A percentile compares a stretch with the other conserved stretches of the same genome.
Conservation (phyloP, 2,797 vertebrate species). For the Macrochelys suwanniensis region DNA sequence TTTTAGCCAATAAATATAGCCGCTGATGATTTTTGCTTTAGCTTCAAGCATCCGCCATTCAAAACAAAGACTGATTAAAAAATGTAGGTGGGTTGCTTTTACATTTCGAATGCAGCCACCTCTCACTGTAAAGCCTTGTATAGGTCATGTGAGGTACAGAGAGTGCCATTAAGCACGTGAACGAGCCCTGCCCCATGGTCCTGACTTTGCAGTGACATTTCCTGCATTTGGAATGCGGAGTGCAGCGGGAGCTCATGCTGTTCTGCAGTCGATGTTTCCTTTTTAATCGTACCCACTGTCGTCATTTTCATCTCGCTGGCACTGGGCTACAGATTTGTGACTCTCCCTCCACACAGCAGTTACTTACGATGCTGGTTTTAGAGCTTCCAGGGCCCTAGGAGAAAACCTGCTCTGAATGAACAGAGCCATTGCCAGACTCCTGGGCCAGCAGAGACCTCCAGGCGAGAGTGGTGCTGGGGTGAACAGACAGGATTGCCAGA, state of each 20-base stretch:
- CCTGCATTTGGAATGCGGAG: accelerated
- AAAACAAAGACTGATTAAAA: slow-evolving; percentile 73
- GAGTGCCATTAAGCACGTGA: not conserved
- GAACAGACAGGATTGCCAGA: not conserved
- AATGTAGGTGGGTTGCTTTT: slow-evolving; percentile 64
- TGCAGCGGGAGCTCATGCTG: not conserved
- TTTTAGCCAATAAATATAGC: slow-evolving; percentile 69
- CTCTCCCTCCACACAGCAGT: not conserved
- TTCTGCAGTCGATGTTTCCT: not conserved
- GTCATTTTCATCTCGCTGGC: not conserved
- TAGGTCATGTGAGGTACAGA: slow-evolving; percentile 32
- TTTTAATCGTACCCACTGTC: not conserved
- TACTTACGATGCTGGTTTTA: not conserved
- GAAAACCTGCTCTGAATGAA: not conserved
- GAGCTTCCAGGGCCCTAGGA: not conserved
- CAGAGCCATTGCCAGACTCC: not conserved
- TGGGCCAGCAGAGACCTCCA: not conserved
- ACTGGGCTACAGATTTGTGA: not conserved
- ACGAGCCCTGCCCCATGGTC: accelerated
- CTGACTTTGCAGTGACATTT: not conserved
- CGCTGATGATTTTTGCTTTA: slow-evolving; percentile 73
- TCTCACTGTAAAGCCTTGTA: not conserved
- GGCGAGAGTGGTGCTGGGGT: not conserved
- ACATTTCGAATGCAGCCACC: slow-evolving; percentile 45
- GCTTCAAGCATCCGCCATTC: slow-evolving; percentile 84